Percentiles rank a stretch among this genome's conserved stretches.
phyloP scores from a whole-genome alignment of 1,140 invertebrate genomes.

The Oscheius sp. region DNA sequence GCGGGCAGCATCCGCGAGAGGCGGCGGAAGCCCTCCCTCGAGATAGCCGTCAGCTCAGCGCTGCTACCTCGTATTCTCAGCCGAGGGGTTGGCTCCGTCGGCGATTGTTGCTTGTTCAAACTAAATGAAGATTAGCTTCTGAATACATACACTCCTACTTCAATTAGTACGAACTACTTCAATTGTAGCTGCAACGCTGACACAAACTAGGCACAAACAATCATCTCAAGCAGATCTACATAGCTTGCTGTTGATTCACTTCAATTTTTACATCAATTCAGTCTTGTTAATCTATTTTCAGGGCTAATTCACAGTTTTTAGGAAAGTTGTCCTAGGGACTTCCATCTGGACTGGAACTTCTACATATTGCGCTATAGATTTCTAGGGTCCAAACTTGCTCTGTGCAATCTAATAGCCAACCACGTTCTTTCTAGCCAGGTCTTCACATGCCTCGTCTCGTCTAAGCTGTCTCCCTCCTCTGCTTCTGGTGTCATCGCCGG shows the following conservation, averaged over 20 bases:
- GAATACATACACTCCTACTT: background rate
- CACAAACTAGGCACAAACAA: background rate
- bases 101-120: background rate
- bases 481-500: too few relatives aligned
- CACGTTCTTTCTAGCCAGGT: background rate
- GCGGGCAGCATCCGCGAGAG: conserved; percentile 23
- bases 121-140: background rate
- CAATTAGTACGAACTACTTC: background rate
- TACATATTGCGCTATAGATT: too few relatives aligned
- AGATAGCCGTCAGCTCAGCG: background rate
- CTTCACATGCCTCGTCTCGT: background rate
- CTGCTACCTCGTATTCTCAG: background rate
- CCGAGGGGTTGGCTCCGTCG: background rate
- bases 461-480: background rate
- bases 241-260: background rate
- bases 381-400: background rate
- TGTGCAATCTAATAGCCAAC: background rate
- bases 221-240: background rate
- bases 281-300: too few relatives aligned
- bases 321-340: too few relatives aligned
- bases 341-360: too few relatives aligned
- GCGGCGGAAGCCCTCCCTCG: conserved; percentile 14
- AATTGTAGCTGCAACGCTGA: background rate
- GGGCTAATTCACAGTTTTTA: too few relatives aligned
- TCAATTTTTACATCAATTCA: background rate